phyloP scores from a whole-genome alignment of 2,888 invertebrate species.

The Tetragnatha montana region DNA sequence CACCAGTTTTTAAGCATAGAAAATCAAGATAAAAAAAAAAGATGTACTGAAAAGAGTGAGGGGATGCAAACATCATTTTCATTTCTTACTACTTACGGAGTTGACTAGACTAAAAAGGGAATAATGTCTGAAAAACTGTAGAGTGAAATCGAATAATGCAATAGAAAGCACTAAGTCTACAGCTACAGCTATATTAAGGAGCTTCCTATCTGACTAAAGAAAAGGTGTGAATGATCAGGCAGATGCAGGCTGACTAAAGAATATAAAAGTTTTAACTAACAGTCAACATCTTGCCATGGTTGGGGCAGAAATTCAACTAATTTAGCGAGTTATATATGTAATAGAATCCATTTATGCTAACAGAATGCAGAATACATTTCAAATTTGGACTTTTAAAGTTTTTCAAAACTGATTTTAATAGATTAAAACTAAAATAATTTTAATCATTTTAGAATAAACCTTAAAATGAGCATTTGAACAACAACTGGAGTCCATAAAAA shows the following conservation, averaged over 20 bases:
- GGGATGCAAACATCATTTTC: conserved; percentile 20
- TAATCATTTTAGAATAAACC: no score
- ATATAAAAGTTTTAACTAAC: conserved; percentile 53
- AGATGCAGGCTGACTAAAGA: conserved; percentile 65
- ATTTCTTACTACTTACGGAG: conserved; percentile 26
- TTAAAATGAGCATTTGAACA: no score
- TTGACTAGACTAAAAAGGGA: conserved; percentile 56
- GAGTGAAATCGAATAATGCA: conserved; percentile 58
- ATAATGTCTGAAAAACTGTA: conserved; percentile 33
- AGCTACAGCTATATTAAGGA: conserved; percentile 57
- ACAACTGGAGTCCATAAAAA: no score
- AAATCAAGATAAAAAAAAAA: conserved; percentile 19
- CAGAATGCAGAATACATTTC: no score
- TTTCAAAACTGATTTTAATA: no score
- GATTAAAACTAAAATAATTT: no score
- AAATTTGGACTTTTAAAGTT: no score
- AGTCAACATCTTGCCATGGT: conserved; percentile 56
- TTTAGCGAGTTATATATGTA: no score
- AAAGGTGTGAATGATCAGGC: conserved; percentile 66
- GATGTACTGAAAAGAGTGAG: conserved; percentile 35
- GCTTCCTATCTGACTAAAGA: conserved; percentile 60
- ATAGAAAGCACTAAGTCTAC: conserved; percentile 68
- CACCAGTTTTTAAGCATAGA: conserved; percentile 10
- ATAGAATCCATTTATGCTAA: no score
- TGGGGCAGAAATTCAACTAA: no score